Evolutionary conservation across 1,140 invertebrate species (phyloP).

Genomic region (Euborellia annulipes): DNA sequence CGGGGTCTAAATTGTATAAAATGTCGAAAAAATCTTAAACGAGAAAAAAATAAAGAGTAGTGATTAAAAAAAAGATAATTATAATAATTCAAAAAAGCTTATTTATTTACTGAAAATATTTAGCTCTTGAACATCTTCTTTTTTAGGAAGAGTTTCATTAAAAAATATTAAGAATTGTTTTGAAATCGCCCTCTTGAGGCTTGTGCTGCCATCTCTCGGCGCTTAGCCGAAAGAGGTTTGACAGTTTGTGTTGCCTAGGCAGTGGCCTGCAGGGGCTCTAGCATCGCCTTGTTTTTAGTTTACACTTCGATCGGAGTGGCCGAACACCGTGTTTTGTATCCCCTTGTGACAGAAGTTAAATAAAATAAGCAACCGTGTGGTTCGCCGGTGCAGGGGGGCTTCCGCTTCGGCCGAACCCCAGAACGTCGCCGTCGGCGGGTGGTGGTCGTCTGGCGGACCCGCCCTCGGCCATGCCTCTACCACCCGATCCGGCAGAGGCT

Average conservation of each 20-base stretch:
- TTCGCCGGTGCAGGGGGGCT: constrained; percentile 19
- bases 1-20: too few species aligned
- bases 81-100: too few species aligned
- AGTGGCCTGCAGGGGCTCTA: background rate
- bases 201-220: background rate
- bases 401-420: constrained; percentile 18
- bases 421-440: background rate
- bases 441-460: constrained; percentile 2
- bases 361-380: constrained; percentile 15
- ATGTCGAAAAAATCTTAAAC: too few species aligned
- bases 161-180: too few species aligned
- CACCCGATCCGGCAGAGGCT: constrained; percentile 8
- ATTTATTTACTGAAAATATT: too few species aligned
- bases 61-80: too few species aligned
- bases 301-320: background rate
- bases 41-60: too few species aligned
- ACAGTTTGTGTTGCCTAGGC: background rate
- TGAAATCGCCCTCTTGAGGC: too few species aligned
- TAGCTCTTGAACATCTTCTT: too few species aligned
- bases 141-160: too few species aligned
- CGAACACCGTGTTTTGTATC: background rate
- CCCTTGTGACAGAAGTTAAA: background rate
- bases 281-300: background rate
- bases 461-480: constrained; percentile 13
- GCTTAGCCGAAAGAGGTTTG: background rate